A percentile compares a stretch with the other conserved stretches of the same genome.
Evolutionary conservation across 2,797 vertebrate genomes (phyloP).

Genomic region (Pseudopleuronectes americanus): DNA sequence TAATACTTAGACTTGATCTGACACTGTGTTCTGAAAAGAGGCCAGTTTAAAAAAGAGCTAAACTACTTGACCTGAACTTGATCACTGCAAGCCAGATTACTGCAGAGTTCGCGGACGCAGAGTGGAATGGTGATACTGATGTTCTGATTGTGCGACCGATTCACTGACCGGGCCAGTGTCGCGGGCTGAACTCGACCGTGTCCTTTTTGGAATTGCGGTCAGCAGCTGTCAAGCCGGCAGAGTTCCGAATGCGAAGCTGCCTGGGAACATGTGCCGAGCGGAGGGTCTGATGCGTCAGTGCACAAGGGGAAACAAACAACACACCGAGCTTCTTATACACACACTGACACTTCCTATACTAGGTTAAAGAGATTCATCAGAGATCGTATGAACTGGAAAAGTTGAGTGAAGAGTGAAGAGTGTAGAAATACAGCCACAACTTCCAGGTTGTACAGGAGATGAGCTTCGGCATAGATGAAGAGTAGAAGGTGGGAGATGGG

Average conservation of each 20-base stretch:
- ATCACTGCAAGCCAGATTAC: slow-evolving; percentile 51
- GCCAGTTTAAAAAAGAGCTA: slow-evolving; percentile 20
- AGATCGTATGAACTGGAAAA: slow-evolving; percentile 51
- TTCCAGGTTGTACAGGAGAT: slow-evolving; percentile 26
- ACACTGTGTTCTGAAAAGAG: slow-evolving; percentile 14
- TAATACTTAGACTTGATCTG: neutral
- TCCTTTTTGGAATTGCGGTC: slow-evolving; percentile 80
- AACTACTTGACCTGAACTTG: slow-evolving; percentile 40
- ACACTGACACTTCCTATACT: slow-evolving; percentile 20
- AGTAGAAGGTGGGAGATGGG: slow-evolving; percentile 33
- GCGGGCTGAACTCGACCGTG: slow-evolving; percentile 71
- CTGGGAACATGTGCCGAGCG: slow-evolving; percentile 74
- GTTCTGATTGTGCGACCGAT: slow-evolving; percentile 61
- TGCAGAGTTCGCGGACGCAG: slow-evolving; percentile 25
- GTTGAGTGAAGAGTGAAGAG: slow-evolving; percentile 34
- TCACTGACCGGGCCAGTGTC: slow-evolving; percentile 71
- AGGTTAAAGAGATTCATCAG: slow-evolving; percentile 58
- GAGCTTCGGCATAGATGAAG: slow-evolving; percentile 31
- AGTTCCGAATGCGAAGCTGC: slow-evolving; percentile 69
- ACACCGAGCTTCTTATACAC: slow-evolving; percentile 50
- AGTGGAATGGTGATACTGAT: slow-evolving; percentile 48
- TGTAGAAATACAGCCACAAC: slow-evolving; percentile 41
- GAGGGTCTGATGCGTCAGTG: slow-evolving; percentile 61
- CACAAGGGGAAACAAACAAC: slow-evolving; percentile 9
- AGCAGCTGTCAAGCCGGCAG: slow-evolving; percentile 78